Conservation (phyloP, 2,797 vertebrate species). For the Acrossocheilus fasciatus region DNA sequence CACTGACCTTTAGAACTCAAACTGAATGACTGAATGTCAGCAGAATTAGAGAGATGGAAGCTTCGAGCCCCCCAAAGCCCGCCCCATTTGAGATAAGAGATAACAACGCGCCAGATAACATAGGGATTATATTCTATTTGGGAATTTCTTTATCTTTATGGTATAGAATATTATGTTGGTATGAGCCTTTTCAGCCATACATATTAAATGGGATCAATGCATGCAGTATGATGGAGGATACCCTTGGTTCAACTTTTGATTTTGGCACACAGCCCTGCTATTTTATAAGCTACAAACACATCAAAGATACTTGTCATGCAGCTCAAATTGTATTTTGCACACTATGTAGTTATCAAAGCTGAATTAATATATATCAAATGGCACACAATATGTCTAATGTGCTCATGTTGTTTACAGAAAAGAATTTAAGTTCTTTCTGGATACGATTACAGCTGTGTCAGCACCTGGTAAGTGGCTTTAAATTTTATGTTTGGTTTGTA, state of each 20-base stretch:
- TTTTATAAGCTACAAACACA: background rate
- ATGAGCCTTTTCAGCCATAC: background rate
- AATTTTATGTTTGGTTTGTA: background rate
- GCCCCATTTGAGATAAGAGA: slow-evolving; percentile 2
- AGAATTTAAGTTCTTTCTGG: slow-evolving; percentile 79
- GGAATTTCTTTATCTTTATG: background rate
- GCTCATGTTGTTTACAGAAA: slow-evolving; percentile 66
- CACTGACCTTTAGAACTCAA: slow-evolving; percentile 18
- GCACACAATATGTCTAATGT: background rate
- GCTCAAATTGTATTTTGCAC: slow-evolving; percentile 28
- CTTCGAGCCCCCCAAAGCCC: background rate
- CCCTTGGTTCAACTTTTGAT: background rate
- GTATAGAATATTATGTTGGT: background rate
- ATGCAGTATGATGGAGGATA: background rate
- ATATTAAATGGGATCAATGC: background rate
- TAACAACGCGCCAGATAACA: background rate
- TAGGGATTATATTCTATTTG: background rate
- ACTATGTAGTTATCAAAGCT: background rate
- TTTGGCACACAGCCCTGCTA: background rate
- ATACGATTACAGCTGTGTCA: slow-evolving; percentile 73
- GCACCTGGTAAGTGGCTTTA: slow-evolving; percentile 73
- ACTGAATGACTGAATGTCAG: background rate
- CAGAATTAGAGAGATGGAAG: background rate
- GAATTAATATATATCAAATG: background rate
- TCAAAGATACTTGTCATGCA: slow-evolving; percentile 26